Evolutionary conservation across 1,140 invertebrate genomes (phyloP).

Genomic region (Bombyx mandarina): DNA sequence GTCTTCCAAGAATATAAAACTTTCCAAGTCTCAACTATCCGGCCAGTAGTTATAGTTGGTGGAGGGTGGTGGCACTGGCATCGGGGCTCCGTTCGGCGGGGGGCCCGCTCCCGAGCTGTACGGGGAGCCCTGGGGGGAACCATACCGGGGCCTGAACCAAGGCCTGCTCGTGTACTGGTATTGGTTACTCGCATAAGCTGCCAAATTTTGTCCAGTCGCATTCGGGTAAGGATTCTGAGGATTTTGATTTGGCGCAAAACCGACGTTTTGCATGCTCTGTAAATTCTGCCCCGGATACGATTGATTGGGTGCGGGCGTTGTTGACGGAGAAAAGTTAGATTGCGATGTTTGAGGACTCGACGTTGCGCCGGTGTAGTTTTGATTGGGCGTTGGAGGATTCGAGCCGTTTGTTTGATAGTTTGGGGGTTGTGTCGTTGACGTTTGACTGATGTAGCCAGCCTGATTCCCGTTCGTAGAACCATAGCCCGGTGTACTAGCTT

Average conservation of each 20-base stretch:
- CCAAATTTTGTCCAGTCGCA: conserved; percentile 59
- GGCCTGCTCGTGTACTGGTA: conserved; percentile 53
- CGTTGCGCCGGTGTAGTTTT: conserved; percentile 24
- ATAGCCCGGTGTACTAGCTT: conserved; percentile 34
- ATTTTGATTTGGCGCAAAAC: conserved; percentile 32
- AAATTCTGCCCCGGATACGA: conserved; percentile 32
- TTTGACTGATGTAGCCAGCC: conserved; percentile 31
- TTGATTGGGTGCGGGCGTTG: conserved; percentile 51
- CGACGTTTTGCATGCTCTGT: conserved; percentile 41
- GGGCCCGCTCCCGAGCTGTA: conserved; percentile 38
- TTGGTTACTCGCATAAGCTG: conserved; percentile 58
- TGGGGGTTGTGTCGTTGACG: conserved; percentile 31
- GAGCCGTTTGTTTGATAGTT: conserved; percentile 39
- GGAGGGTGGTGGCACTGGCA: conserved; percentile 44
- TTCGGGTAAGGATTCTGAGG: conserved; percentile 54
- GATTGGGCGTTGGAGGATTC: conserved; percentile 25
- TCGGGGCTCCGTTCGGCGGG: conserved; percentile 33
- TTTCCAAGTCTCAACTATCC: conserved; percentile 54
- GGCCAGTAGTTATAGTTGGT: conserved; percentile 61
- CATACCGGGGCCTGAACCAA: conserved; percentile 55
- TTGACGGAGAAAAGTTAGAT: conserved; percentile 46
- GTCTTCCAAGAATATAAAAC: conserved; percentile 16
- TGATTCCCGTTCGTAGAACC: conserved; percentile 34
- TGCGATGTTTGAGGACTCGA: conserved; percentile 29
- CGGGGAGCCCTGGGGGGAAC: conserved; percentile 49